Conservation (phyloP, 2,797 vertebrate genomes). For the Sciurus carolinensis region DNA sequence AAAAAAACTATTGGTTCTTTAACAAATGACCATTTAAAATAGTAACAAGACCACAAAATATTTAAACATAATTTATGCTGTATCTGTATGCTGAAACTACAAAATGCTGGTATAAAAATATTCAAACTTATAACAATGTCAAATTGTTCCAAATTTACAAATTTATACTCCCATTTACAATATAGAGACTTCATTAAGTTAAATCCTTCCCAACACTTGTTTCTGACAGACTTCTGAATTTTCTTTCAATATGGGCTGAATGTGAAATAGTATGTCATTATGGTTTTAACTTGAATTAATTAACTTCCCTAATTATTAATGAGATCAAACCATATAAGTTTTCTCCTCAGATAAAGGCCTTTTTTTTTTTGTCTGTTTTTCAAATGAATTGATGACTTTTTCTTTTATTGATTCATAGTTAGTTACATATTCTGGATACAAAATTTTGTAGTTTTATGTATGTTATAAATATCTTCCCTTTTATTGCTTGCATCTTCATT, state of each 20-base stretch:
- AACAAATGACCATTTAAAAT: conserved; percentile 33
- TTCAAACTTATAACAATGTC: neutral
- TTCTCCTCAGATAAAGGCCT: neutral
- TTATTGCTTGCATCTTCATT: neutral
- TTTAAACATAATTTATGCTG: neutral
- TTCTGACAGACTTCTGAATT: neutral
- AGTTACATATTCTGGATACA: neutral
- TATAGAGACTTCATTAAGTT: neutral
- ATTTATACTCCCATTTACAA: neutral
- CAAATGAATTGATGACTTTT: neutral
- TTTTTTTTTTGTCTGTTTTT: neutral
- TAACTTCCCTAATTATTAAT: neutral
- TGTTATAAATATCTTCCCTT: neutral
- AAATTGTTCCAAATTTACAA: conserved; percentile 1
- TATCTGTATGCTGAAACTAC: neutral
- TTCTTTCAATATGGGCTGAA: neutral
- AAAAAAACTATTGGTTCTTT: neutral
- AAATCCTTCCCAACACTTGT: neutral
- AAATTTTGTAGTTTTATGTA: neutral
- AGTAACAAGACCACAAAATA: neutral
- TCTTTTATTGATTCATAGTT: neutral
- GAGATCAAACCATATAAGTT: neutral
- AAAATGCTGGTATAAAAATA: neutral
- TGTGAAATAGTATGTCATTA: neutral
- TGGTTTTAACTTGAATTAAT: no score